These are phyloP conservation scores for Aeoliscus strigatus DNA, from an alignment of 2,797 vertebrate species.

Conservation along the genomic window DNA sequence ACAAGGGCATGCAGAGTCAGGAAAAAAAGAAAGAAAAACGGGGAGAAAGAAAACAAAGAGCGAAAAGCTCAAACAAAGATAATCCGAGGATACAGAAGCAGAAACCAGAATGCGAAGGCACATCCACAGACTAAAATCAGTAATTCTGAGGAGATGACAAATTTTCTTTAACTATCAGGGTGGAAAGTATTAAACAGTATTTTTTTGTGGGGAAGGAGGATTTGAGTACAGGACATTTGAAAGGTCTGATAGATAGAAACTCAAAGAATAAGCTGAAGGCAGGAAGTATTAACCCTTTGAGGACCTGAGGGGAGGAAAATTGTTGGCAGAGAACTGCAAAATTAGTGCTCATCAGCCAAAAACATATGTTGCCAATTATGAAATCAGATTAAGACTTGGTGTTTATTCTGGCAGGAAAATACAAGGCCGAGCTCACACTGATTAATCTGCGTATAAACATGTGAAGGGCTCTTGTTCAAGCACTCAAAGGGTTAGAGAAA, in stretches of 20 bases:
- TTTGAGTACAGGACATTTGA: constrained; percentile 80
- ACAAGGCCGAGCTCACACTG: constrained; percentile 12
- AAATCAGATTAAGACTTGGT: constrained; percentile 4
- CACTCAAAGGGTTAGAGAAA: constrained; percentile 84
- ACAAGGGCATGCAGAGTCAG: constrained; percentile 91
- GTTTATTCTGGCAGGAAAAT: constrained; percentile 10
- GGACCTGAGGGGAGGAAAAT: constrained; percentile 49
- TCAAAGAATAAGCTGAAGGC: constrained; percentile 72
- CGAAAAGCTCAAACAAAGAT: constrained; percentile 62
- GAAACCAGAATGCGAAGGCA: constrained; percentile 88
- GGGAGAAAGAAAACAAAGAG: constrained; percentile 75
- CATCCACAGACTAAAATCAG: constrained; percentile 90
- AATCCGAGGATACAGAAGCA: constrained; percentile 77
- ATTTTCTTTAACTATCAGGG: constrained; percentile 70
- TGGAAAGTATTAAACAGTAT: constrained; percentile 76
- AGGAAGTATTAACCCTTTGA: constrained; percentile 81
- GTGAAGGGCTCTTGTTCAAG: constrained; percentile 57
- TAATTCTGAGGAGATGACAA: constrained; percentile 77
- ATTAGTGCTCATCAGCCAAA: constrained; percentile 9
- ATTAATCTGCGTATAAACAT: constrained; percentile 25
- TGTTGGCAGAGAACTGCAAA: constrained; percentile 9
- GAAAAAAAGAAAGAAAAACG: constrained; percentile 46
- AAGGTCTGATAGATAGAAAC: constrained; percentile 65
- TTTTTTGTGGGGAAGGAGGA: constrained; percentile 47
- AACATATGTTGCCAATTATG: constrained; percentile 18